Evolutionary conservation across 1,140 invertebrate species (phyloP).

Genomic region (Manduca sexta): DNA sequence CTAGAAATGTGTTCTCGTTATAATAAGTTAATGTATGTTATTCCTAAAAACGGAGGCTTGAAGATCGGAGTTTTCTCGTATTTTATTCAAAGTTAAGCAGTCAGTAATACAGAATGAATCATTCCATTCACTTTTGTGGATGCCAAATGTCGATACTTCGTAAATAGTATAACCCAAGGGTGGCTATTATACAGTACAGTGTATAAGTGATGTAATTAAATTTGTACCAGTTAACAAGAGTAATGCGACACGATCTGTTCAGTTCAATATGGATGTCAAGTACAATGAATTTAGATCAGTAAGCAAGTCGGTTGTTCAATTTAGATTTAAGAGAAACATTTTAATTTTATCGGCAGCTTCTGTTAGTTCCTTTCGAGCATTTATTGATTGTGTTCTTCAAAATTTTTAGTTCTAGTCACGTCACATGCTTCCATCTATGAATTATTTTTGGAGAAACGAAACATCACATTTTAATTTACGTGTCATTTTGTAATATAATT

Average conservation of each 20-base stretch:
- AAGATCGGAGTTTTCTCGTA: no score
- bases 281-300: constrained; percentile 34
- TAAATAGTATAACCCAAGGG: no score
- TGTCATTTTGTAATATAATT: constrained; percentile 7
- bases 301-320: constrained; percentile 25
- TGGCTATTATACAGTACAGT: no score
- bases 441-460: constrained; percentile 13
- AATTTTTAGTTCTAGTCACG: constrained; percentile 56
- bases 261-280: constrained; percentile 15
- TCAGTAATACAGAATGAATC: no score
- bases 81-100: no score
- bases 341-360: constrained; percentile 15
- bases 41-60: no score
- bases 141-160: no score
- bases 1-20: constrained; percentile 43
- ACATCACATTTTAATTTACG: constrained; percentile 40
- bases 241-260: background rate
- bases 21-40: background rate
- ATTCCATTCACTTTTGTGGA: no score
- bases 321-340: constrained; percentile 18
- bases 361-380: constrained; percentile 46
- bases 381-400: constrained; percentile 31
- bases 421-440: constrained; percentile 39
- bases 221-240: background rate
- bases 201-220: no score